Evolutionary conservation across 2,888 invertebrate species (phyloP).

Genomic region (Lasiommata megera): DNA sequence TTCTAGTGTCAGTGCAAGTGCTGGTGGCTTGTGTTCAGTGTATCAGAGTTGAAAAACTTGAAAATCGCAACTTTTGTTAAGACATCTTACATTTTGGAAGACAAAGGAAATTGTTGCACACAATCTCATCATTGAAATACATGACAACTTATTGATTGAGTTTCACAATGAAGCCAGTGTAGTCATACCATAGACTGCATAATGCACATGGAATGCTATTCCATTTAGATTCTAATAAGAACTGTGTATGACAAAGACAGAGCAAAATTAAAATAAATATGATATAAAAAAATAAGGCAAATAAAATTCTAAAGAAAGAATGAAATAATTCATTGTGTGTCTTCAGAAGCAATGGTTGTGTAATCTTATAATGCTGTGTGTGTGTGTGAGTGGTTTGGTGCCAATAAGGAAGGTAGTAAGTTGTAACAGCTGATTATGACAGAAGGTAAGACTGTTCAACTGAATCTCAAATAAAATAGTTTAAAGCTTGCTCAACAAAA

Average conservation of each 20-base stretch:
- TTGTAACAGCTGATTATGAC: constrained; percentile 6
- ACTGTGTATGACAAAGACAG: not conserved
- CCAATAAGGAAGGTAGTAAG: not conserved
- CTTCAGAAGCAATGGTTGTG: not conserved
- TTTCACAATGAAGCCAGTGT: not conserved
- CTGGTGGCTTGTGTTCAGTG: constrained; percentile 1
- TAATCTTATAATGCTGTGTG: not conserved
- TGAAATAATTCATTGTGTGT: not conserved
- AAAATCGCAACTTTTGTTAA: not conserved
- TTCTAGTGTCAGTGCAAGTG: constrained; percentile 23
- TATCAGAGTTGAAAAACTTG: not conserved
- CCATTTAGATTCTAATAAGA: not conserved
- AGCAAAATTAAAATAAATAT: too few relatives aligned
- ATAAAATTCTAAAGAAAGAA: not conserved
- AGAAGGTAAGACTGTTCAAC: constrained; percentile 2
- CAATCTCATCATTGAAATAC: not conserved
- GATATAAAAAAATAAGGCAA: not conserved
- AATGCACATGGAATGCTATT: not conserved
- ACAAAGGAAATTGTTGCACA: constrained; percentile 13
- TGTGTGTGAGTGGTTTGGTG: not conserved
- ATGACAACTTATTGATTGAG: not conserved
- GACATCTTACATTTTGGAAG: not conserved
- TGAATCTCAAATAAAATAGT: not conserved
- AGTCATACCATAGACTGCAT: not conserved
- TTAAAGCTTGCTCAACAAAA: not conserved